Percentiles rank a stretch among this genome's conserved stretches.
Evolutionary conservation across 2,888 invertebrate species (phyloP).

Genomic region (Pherbina coryleti): DNA sequence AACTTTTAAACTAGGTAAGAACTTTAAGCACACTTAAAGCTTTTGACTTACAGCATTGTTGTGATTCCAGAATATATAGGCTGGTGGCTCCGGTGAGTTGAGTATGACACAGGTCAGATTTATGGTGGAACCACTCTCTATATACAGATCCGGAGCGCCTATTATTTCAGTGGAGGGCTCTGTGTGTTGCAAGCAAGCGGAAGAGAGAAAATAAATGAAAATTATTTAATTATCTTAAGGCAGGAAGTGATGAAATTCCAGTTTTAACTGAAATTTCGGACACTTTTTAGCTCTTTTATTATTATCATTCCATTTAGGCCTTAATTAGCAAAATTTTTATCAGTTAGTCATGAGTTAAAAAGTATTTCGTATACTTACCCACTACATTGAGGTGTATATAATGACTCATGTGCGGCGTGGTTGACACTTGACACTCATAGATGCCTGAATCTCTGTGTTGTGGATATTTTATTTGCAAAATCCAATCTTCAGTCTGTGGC

Average conservation of each 20-base stretch:
- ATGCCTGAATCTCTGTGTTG: constrained; percentile 88
- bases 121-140: constrained; percentile 93
- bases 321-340: too few species aligned
- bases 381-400: constrained; percentile 91
- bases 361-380: constrained; percentile 76
- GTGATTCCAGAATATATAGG: constrained; percentile 95
- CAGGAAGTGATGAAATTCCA: background rate
- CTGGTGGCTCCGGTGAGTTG: constrained; percentile 92
- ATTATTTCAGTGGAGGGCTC: constrained; percentile 93
- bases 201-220: background rate
- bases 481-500: constrained; percentile 91
- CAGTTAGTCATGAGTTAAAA: background rate
- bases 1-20: background rate
- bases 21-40: background rate
- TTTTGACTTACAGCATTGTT: constrained; percentile 84
- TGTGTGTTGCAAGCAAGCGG: constrained; percentile 70
- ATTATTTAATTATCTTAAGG: background rate
- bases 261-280: background rate
- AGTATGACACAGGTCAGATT: constrained; percentile 93
- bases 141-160: constrained; percentile 91
- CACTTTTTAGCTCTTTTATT: too few species aligned
- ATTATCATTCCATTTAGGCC: too few species aligned
- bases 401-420: constrained; percentile 93
- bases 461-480: constrained; percentile 91
- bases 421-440: constrained; percentile 95